A percentile compares a stretch with the other conserved stretches of the same genome.
Conservation (phyloP, 2,113 vertebrate genomes). For the Motacilla tschutschensis region DNA sequence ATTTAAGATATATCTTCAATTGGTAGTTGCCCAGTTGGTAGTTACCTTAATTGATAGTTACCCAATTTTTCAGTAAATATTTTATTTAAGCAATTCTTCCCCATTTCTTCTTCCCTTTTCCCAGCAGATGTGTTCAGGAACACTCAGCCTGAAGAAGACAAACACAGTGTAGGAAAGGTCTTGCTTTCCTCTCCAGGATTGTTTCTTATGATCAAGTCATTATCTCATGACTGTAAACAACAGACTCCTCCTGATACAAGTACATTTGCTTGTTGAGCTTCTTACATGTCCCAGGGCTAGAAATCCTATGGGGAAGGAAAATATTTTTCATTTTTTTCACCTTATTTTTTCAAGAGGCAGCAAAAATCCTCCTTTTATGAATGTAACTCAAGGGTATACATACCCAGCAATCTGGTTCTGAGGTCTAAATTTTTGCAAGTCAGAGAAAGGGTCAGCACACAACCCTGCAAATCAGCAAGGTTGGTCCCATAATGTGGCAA, state of each 20-base stretch:
- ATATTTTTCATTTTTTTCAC: neutral
- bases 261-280: neutral
- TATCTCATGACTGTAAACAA: neutral
- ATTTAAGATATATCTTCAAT: neutral
- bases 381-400: rapidly evolving
- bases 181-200: neutral
- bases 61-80: neutral
- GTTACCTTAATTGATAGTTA: neutral
- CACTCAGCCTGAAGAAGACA: neutral
- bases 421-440: neutral
- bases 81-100: neutral
- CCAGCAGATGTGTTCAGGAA: neutral
- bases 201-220: neutral
- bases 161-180: neutral
- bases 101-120: neutral
- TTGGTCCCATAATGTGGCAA: rapidly evolving
- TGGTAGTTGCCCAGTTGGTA: too few relatives aligned
- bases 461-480: rapidly evolving
- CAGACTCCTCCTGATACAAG: rapidly evolving
- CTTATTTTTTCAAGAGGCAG: neutral
- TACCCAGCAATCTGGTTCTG: rapidly evolving
- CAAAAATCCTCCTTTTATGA: neutral
- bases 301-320: neutral
- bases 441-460: neutral
- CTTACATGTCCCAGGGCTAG: neutral